Evolutionary conservation across 2,113 vertebrate species (phyloP).

Genomic region (Megaceryle torquata): DNA sequence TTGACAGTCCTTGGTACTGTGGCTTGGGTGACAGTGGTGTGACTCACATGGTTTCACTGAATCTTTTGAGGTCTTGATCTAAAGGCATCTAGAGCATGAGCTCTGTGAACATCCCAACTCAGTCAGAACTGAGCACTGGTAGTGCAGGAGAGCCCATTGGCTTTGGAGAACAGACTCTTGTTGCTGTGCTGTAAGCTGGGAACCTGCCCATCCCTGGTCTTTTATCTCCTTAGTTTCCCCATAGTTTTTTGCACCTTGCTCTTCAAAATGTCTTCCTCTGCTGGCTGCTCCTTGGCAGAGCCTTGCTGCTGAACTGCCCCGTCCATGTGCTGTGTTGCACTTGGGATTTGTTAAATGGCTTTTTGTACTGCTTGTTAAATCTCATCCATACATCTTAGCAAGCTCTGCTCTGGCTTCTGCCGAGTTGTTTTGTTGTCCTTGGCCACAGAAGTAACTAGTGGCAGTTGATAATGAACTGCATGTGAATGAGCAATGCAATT

Average conservation of each 20-base stretch:
- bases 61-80: not conserved
- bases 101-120: not conserved
- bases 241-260: not conserved
- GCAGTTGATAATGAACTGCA: constrained; percentile 39
- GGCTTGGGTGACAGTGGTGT: not conserved
- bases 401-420: constrained; percentile 13
- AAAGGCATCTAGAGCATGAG: not conserved
- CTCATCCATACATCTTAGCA: not conserved
- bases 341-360: not conserved
- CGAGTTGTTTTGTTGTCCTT: constrained; percentile 14
- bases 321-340: fast-evolving
- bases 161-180: not conserved
- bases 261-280: not conserved
- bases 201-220: not conserved
- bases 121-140: fast-evolving
- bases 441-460: constrained; percentile 1
- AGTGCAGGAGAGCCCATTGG: not conserved
- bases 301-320: not conserved
- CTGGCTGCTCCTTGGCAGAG: not conserved
- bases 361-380: constrained; percentile 5
- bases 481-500: constrained; percentile 15
- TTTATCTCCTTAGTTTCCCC: not conserved
- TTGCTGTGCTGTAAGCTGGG: not conserved
- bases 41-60: not conserved
- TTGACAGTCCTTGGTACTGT: not conserved